Evolutionary conservation across 2,797 vertebrate species (phyloP), one percentile per base, ranked within the genome.

Genomic region (Capromys pilorides): DNA sequence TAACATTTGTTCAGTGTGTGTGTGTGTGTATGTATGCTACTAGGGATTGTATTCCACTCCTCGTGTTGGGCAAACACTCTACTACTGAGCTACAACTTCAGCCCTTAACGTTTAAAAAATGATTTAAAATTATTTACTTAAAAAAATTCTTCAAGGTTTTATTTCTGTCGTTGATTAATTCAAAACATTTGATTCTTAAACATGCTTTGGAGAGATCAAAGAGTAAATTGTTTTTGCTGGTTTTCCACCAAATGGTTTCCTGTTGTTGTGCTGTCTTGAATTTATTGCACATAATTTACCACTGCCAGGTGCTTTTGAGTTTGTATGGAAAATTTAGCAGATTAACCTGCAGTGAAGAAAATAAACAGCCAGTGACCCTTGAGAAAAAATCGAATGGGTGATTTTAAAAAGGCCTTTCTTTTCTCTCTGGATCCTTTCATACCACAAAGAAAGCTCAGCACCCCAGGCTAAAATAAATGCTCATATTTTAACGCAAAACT

Each of bases 401-500:
- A 57, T 75, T 67, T 89, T 7, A 33, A 45, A 93, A 91, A 80
- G 16, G 6, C 5, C 33, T 93, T 54, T 85, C 9, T 24, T 84
- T 82, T 64, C 54, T 85, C 36, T 66, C 21, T 11, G 36, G 39
- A 88, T 91, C 10, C 21, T 87, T 96, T 89, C 67, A 51, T 75
- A 69, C 85, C 22, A 82, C 31, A 75, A 6, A 54, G 64, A 90
- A 82, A 95, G 18, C 62, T 51, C 79, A 67, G 54, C 49, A 94
- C 78, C 45, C n/a, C 36, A 31, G 51, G 51, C 26, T 91, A 83
- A 88, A 73, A 93, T 88, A 96, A 89, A 94, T 90, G 81, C 31
- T 91, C 79, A 77, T 16, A 79, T 95, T 94, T 96, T 96, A 92
- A 92, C 62, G 78, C 41, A 93, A 94, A 94, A 91, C 66, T 92